phyloP scores from a whole-genome alignment of 2,113 vertebrate genomes.

The Pteropus alecto region DNA sequence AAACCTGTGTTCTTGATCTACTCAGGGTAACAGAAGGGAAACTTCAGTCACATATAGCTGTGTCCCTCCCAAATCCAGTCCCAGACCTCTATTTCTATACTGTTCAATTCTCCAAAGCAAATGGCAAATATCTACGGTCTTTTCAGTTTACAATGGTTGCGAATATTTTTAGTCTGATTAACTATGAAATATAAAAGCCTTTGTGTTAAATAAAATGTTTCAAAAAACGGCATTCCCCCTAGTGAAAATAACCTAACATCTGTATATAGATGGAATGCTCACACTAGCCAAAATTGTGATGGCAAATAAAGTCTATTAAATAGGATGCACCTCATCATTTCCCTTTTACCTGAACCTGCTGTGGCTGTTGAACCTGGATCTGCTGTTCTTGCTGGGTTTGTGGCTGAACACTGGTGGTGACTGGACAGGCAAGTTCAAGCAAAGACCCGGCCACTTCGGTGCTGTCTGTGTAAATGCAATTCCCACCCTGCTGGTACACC shows the following conservation, averaged over 20 bases:
- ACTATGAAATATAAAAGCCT: neutral
- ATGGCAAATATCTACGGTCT: neutral
- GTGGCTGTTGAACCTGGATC: conserved; percentile 87
- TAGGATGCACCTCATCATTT: neutral
- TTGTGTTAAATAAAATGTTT: neutral
- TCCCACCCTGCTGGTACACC: conserved; percentile 96
- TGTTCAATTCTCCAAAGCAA: conserved; percentile 9
- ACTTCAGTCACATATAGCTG: neutral
- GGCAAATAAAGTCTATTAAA: conserved; percentile 8
- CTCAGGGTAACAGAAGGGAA: neutral
- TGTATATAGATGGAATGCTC: neutral
- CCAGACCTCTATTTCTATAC: neutral
- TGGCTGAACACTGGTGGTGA: conserved; percentile 90
- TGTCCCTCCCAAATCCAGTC: conserved; percentile 7
- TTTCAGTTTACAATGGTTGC: neutral
- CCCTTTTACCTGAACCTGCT: conserved; percentile 87
- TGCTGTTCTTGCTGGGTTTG: conserved; percentile 86
- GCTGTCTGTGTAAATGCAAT: conserved; percentile 98
- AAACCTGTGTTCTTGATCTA: neutral
- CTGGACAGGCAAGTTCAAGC: conserved; percentile 97
- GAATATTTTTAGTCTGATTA: conserved; percentile 16
- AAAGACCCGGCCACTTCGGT: conserved; percentile 99
- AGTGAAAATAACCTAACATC: neutral
- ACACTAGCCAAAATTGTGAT: neutral
- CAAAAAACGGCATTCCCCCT: neutral